Base-by-base conservation (phyloP, 2,113 vertebrate species). In the Tinamus guttatus region DNA sequence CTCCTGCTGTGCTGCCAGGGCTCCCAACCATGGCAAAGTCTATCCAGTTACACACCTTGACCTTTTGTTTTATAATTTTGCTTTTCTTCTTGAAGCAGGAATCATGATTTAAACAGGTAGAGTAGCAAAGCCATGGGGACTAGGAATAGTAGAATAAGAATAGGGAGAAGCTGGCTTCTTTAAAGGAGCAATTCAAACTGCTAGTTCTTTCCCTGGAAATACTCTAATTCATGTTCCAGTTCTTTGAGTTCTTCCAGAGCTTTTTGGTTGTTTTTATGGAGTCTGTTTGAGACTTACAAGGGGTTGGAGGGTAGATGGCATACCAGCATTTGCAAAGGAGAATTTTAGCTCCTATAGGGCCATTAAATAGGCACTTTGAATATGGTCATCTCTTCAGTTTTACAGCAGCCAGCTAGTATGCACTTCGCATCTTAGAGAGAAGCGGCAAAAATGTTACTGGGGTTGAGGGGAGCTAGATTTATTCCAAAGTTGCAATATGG, bases 281-380 rank as follows among this genome's bases (percentile, higher is more conserved):
- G 22, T 68, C 68, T 60, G 4, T 85, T 86, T 47, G 28, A 54
- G 19, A 7, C 28, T 73, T 47, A 43, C 52, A 43, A 10, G 1
- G 0, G 18, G 22, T 8, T 5, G 5, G 11, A 58, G 32, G 28
- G 5, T 27, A 41, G 32, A 32, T 59, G 17, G 4, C 27, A 21
- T 59, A 51, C 20, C 49, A 78, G 34, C 34, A 52, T 18, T 41
- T 13, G 21, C 9, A 13, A 32, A 11, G 45, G 67, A 85, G 92
- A 15, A 2, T 78, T 70, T 75, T 63, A 14, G 20, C 13, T 12
- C 4, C 52, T 60, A 6, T 4, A 8, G 4, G 15, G 34, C 34
- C 25, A 19, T 67, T 40, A 54, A 45, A 12, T 21, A 3, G 7
- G 18, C 3, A 5, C 28, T 60, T 36, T 15, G 36, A 76, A 41